A percentile compares a stretch with the other conserved stretches of the same genome.
These are phyloP conservation scores for Lepidothrix coronata DNA, from an alignment of 2,113 vertebrate genomes.

Conservation along the genomic window DNA sequence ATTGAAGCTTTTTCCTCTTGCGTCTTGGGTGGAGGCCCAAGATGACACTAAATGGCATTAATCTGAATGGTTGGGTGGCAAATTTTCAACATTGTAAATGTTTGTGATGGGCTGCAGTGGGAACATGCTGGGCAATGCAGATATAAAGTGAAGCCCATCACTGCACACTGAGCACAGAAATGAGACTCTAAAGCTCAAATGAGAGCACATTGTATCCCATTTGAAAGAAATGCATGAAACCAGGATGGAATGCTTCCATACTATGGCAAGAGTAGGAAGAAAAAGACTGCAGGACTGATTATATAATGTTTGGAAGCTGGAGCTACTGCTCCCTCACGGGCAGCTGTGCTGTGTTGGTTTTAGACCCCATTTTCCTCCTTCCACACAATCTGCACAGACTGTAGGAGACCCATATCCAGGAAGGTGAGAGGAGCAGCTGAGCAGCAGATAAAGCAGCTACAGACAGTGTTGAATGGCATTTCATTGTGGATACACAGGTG, in stretches of 20 bases:
- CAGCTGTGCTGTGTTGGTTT: not conserved
- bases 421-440: not conserved
- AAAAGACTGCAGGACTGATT: not conserved
- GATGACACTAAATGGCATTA: not conserved
- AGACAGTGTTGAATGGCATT: not conserved
- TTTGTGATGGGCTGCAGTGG: not conserved
- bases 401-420: not conserved
- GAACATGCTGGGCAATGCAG: not conserved
- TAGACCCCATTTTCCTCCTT: not conserved
- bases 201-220: rapidly evolving
- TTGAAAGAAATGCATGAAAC: not conserved
- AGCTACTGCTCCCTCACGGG: not conserved
- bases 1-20: not conserved
- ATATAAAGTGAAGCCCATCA: not conserved
- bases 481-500: not conserved
- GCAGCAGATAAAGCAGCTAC: not conserved
- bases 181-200: not conserved
- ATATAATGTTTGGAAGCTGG: not conserved
- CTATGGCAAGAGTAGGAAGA: not conserved
- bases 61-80: not conserved
- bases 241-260: not conserved
- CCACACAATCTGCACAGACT: not conserved
- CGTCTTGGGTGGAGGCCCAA: not conserved
- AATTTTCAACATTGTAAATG: rapidly evolving
- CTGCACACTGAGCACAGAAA: not conserved